Conservation (phyloP, 2,113 vertebrate genomes). For the Colius striatus region DNA sequence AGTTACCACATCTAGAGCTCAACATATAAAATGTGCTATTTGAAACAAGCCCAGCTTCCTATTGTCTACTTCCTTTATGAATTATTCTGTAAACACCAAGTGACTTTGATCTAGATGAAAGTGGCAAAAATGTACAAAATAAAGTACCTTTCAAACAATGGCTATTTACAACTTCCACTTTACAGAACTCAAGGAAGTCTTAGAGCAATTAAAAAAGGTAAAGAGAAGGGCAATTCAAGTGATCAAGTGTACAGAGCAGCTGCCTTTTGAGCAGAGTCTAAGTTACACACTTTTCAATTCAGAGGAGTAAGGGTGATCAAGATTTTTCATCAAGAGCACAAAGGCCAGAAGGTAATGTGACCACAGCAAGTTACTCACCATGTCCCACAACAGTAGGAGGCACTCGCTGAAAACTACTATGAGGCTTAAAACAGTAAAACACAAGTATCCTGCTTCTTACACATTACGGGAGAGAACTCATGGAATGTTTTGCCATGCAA, state of each 20-base stretch:
- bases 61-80: not conserved
- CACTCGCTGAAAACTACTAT: not conserved
- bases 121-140: not conserved
- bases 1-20: not conserved
- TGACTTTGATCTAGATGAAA: not conserved
- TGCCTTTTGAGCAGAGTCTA: not conserved
- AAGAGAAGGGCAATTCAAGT: not conserved
- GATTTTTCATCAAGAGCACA: not conserved
- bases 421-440: not conserved
- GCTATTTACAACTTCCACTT: not conserved
- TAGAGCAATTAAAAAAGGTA: not conserved
- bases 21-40: accelerated
- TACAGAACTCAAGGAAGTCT: not conserved
- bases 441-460: not conserved
- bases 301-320: not conserved
- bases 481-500: not conserved
- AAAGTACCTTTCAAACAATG: not conserved
- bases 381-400: accelerated
- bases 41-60: not conserved
- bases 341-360: not conserved
- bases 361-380: not conserved
- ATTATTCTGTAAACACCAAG: not conserved
- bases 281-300: not conserved
- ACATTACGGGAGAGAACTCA: not conserved
- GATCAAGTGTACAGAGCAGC: not conserved